These are phyloP conservation scores for Agonopterix subpropinquella DNA, from an alignment of 2,888 invertebrate genomes.

Conservation along the genomic window DNA sequence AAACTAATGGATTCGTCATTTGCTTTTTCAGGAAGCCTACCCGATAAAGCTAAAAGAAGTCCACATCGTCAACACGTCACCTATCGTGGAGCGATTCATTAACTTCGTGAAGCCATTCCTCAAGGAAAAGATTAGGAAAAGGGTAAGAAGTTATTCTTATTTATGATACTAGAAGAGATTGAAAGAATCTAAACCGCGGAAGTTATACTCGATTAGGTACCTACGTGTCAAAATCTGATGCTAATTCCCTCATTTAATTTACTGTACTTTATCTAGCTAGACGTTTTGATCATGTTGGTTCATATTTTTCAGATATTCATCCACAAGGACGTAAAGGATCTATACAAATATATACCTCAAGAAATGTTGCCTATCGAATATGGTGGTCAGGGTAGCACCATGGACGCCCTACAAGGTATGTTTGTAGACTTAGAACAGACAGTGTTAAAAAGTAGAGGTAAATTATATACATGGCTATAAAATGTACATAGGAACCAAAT, in stretches of 20 bases:
- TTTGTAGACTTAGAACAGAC: neutral
- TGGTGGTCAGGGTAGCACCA: constrained; percentile 84
- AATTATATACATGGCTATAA: too few species aligned
- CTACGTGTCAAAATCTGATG: too few species aligned
- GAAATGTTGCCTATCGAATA: constrained; percentile 89
- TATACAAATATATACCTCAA: constrained; percentile 86
- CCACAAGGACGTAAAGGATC: constrained; percentile 82
- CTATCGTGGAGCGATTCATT: constrained; percentile 87
- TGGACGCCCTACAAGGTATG: constrained; percentile 81
- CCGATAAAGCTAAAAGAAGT: constrained; percentile 91
- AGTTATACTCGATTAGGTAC: too few species aligned
- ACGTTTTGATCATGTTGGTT: neutral
- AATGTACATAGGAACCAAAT: too few species aligned
- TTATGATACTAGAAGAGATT: neutral
- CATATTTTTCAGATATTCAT: constrained; percentile 77
- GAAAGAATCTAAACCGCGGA: too few species aligned
- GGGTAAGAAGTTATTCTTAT: constrained; percentile 50
- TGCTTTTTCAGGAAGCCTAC: constrained; percentile 69
- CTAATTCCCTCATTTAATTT: too few species aligned
- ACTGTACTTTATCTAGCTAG: too few species aligned
- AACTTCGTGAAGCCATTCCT: constrained; percentile 90
- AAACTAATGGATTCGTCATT: too few species aligned
- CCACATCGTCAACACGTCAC: constrained; percentile 88
- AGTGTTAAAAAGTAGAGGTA: too few species aligned
- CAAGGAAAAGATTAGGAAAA: constrained; percentile 88